Conservation (phyloP, 2,113 vertebrate genomes). For the Lucifuga dentata region DNA sequence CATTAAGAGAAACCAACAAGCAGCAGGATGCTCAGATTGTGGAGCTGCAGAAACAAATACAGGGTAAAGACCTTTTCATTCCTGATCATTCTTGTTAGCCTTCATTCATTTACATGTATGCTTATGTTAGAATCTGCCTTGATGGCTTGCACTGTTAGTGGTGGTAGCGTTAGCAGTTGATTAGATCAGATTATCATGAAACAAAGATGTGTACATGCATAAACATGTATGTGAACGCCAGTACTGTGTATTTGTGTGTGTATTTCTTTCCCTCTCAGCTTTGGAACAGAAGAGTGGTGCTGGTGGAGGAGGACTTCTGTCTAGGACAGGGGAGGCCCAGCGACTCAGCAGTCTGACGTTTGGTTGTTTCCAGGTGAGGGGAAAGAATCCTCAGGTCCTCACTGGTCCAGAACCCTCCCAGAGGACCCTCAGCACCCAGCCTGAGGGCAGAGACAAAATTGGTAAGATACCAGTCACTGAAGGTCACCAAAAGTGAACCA, state of each 20-base stretch:
- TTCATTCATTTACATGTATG: neutral
- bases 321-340: slow-evolving; percentile 88
- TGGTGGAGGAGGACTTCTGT: slow-evolving; percentile 51
- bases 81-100: neutral
- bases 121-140: too few relatives aligned
- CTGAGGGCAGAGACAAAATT: slow-evolving; percentile 12
- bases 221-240: neutral
- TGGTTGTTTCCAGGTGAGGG: slow-evolving; percentile 92
- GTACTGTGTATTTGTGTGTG: neutral
- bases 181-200: too few relatives aligned
- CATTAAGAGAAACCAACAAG: slow-evolving; percentile 90
- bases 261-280: slow-evolving; percentile 77
- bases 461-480: slow-evolving; percentile 49
- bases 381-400: slow-evolving; percentile 88
- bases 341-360: slow-evolving; percentile 94
- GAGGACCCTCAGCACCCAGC: slow-evolving; percentile 68
- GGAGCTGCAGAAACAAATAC: slow-evolving; percentile 88
- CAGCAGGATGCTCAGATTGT: slow-evolving; percentile 90
- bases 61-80: slow-evolving; percentile 81
- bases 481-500: too few relatives aligned
- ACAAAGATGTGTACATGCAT: too few relatives aligned
- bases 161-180: too few relatives aligned
- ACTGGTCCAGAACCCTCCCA: slow-evolving; percentile 83
- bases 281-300: slow-evolving; percentile 79
- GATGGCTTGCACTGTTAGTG: too few relatives aligned